Evolutionary conservation across 2,113 vertebrate genomes (phyloP).

Genomic region (Eupsittula cactorum): DNA sequence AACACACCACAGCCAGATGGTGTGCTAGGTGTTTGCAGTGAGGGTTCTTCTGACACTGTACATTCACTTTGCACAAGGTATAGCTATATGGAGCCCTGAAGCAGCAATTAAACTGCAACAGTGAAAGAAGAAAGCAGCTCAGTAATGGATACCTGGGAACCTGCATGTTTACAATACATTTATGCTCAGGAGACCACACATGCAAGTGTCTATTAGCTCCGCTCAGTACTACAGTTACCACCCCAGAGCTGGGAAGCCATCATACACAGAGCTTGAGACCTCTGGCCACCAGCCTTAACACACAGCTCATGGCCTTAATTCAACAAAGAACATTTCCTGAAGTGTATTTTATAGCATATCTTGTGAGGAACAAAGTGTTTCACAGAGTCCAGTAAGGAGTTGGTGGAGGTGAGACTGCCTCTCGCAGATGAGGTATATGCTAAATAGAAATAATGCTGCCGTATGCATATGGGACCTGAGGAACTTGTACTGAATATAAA

Average conservation of each 20-base stretch:
- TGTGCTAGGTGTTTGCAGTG: fast-evolving
- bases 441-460: background rate
- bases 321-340: background rate
- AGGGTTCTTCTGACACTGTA: background rate
- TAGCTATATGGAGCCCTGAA: background rate
- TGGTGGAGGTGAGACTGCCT: background rate
- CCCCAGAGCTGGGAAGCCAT: background rate
- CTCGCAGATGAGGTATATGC: constrained; percentile 49
- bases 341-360: background rate
- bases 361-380: background rate
- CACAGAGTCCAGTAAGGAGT: background rate
- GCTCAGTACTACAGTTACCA: background rate
- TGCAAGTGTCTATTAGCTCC: background rate
- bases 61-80: background rate
- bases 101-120: background rate
- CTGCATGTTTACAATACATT: fast-evolving
- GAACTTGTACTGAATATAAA: background rate
- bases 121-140: background rate
- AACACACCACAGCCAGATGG: background rate
- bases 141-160: background rate
- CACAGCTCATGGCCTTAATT: background rate
- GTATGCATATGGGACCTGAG: background rate
- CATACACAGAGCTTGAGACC: fast-evolving
- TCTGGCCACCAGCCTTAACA: background rate
- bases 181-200: fast-evolving